Evolutionary conservation across 2,113 vertebrate species (phyloP), one percentile per base, ranked within the genome.

Genomic region (Upupa epops): DNA sequence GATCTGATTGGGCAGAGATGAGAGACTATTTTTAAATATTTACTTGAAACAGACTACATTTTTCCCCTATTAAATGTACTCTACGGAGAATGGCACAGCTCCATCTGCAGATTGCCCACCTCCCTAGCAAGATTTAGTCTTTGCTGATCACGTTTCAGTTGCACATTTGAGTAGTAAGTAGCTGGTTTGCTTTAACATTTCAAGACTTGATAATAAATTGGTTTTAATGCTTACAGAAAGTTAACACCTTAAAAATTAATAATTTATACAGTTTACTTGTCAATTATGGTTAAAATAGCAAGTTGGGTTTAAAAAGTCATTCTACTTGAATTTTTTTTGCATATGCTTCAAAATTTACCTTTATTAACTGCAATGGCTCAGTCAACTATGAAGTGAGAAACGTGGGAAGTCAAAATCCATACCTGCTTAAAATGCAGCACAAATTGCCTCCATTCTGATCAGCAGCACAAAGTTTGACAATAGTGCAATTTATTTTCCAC

Each of bases 351-450:
- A 34, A 85, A 70, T 85, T 76, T 66, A 85, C 84, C 81, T 82
- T 69, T 72, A 48, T 72, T 18, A 83, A 76, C 63, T 3, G 37
- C 65, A 93, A 85, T 5, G 25, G 63, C 42, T 95, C 89, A 89
- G 87, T 79, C 89, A 73, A 6, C 66, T 87, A 31, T 4, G 28
- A 70, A 89, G 70, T 26, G 10, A 86, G 89, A 81, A 89, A 87
- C 0, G 36, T 54, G 51, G 87, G 66, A 82, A 91, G 84, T 55
- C 82, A 93, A 58, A 75, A 68, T 6, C 69, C 52, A 0, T 24
- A 79, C 56, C 80, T 89, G 74, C 90, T 96, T 95, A 88, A 86
- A 81, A 95, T 91, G 73, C 93, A 87, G 65, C 83, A 81, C 31
- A 63, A 75, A 75, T 70, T 86, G 68, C 69, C 88, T 89, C 79